Evolutionary conservation across 2,113 vertebrate species (phyloP).

Genomic region (Thunnus thynnus): DNA sequence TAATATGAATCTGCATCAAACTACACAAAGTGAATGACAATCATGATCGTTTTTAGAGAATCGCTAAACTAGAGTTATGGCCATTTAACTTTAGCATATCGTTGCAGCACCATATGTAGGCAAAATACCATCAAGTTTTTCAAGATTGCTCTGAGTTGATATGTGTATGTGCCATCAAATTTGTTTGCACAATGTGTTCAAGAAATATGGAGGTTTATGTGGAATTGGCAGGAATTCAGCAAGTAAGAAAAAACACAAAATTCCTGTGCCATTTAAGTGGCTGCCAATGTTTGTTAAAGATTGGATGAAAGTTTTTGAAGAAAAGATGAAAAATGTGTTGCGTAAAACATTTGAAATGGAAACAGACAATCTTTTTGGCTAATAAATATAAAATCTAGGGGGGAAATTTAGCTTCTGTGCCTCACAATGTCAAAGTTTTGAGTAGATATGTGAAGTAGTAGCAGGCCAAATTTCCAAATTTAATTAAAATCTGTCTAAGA

Average conservation of each 20-base stretch:
- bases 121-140: not conserved
- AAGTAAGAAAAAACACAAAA: too few relatives aligned
- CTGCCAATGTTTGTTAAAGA: too few relatives aligned
- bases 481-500: not conserved
- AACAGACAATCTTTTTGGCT: too few relatives aligned
- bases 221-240: too few relatives aligned
- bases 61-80: not conserved
- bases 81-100: not conserved
- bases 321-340: too few relatives aligned
- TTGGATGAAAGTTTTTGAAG: too few relatives aligned
- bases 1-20: not conserved
- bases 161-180: not conserved
- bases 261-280: too few relatives aligned
- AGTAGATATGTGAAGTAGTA: too few relatives aligned
- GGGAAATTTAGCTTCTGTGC: too few relatives aligned
- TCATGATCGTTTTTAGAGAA: not conserved
- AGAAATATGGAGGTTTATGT: not conserved
- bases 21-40: constrained; percentile 1
- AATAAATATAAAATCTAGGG: too few relatives aligned
- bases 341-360: not conserved
- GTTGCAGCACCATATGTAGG: constrained; percentile 1
- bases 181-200: not conserved
- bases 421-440: too few relatives aligned
- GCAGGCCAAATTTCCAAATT: not conserved
- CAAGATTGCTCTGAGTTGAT: not conserved